Evolutionary conservation across 1,140 invertebrate species (phyloP), one percentile per base, ranked within the genome.

Genomic region (Apis dorsata): DNA sequence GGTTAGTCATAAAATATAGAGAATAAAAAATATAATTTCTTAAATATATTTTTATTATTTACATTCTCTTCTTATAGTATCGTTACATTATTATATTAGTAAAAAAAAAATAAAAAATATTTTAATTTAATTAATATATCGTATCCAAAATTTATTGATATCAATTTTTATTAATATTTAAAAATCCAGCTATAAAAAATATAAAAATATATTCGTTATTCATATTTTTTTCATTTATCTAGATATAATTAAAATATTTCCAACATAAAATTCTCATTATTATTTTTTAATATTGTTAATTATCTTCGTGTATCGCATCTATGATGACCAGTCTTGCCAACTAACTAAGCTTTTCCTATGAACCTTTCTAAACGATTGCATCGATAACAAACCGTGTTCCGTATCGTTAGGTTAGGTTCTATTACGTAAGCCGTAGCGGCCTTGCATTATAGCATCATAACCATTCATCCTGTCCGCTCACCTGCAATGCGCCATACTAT

Each of bases 381-480:
- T 84, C 83, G 90, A 89, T 90, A 90, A 89, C 90, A 87, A 91
- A 89, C 83, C 86, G 78, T 90, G 89, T 90, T 88, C 88, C 86
- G 89, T 90, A 91, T 91, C 87, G 91, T 88, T 91, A 84, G 88
- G 88, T 90, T 90, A 83, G 81, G 85, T 90, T 91, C 66, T 76
- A 68, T 89, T 89, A 92, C 91, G 89, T 92, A 93, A 93, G 87
- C 66, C 80, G 66, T 84, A 85, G 78, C 89, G 92, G 90, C 91
- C 92, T 93, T 92, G 92, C 91, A 91, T 92, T 92, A 92, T 91
- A 91, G 88, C 92, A 91, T 92, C 92, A 92, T 92, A 92, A 92
- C 90, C 91, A 91, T 92, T 92, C 91, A 91, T 92, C 88, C 91
- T 92, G 90, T 92, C 91, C 91, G 89, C 90, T 92, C 91, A 93